Evolutionary conservation across 1,140 invertebrate species (phyloP), one percentile per base, ranked within the genome.

Genomic region (Cepaea nemoralis): DNA sequence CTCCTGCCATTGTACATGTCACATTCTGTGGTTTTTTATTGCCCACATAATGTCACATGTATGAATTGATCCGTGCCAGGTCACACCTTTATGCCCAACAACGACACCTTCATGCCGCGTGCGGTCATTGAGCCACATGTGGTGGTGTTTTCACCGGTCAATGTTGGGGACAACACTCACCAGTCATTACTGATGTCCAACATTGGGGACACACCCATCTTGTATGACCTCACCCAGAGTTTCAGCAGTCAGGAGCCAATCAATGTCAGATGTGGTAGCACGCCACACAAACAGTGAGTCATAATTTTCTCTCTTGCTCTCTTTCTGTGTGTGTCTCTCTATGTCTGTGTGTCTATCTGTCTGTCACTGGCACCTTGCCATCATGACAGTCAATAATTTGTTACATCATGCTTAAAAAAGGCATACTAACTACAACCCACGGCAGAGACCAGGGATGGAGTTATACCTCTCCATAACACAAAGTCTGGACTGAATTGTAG

Each of bases 61-160:
- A n/a, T n/a, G n/a, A n/a, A n/a, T n/a, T n/a, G n/a, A n/a, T n/a
- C n/a, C n/a, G n/a, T n/a, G n/a, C n/a, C 75, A 91, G 91, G 88
- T 71, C 90, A 91, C 39, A 91, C 90, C 0, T 92, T 92, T 83
- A 85, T 86, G 83, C 87, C 89, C 0, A 87, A 88, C 82, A 89
- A 90, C 83, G 89, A 91, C 76, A 89, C 90, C 0, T 91, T 91
- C 83, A 82, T 90, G 78, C 91, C 91, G 27, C 83, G 87, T 37
- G 85, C 82, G 37, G 76, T 40, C 0, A 74, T 92, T 27, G 87
- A 89, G 73, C 74, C 85, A 5, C 63, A 83, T 10, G 78, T 83
- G 8, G 76, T 91, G 1, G 86, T 90, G 10, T 91, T 92, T 84
- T 87, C 90, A 12, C 90, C 88, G 8, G 89, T 91, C 40, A 91